Conservation (phyloP, 2,888 invertebrate species). For the Drosophila prolongata region DNA sequence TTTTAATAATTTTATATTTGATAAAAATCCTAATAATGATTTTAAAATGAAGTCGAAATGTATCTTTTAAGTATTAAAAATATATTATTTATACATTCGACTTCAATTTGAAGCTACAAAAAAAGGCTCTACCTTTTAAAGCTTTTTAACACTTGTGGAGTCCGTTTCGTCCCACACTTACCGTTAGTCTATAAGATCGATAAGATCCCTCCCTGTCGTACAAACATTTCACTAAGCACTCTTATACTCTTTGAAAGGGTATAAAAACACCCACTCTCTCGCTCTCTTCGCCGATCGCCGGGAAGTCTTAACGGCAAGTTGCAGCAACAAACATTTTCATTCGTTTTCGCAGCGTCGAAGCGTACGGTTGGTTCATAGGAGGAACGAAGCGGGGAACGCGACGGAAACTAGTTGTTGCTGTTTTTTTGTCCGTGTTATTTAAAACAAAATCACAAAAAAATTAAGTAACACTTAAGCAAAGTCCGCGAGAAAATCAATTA, state of each 20-base stretch:
- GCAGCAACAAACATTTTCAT: conserved; percentile 61
- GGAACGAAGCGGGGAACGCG: conserved; percentile 62
- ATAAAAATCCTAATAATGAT: too few species aligned
- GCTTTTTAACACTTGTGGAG: too few species aligned
- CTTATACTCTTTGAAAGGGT: background rate
- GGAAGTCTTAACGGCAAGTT: conserved; percentile 72
- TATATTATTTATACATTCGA: too few species aligned
- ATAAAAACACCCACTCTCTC: conserved; percentile 6
- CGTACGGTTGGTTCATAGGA: conserved; percentile 63
- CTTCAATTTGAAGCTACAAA: too few species aligned
- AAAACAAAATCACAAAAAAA: conserved; percentile 42
- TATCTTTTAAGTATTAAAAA: too few species aligned
- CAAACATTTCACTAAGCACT: background rate
- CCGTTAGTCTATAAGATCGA: too few species aligned
- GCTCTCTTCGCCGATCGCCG: conserved; percentile 15
- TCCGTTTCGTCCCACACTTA: too few species aligned
- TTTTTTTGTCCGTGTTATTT: conserved; percentile 52
- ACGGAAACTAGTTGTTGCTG: conserved; percentile 59
- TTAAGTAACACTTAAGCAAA: conserved; percentile 32
- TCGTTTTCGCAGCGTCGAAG: conserved; percentile 71
- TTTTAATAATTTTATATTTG: too few species aligned
- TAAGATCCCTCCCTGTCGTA: background rate
- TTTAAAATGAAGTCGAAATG: too few species aligned
- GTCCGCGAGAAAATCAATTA: conserved; percentile 14
- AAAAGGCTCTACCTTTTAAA: too few species aligned